Evolutionary conservation across 2,888 invertebrate species (phyloP).

Genomic region (Chrysolina oricalcia): DNA sequence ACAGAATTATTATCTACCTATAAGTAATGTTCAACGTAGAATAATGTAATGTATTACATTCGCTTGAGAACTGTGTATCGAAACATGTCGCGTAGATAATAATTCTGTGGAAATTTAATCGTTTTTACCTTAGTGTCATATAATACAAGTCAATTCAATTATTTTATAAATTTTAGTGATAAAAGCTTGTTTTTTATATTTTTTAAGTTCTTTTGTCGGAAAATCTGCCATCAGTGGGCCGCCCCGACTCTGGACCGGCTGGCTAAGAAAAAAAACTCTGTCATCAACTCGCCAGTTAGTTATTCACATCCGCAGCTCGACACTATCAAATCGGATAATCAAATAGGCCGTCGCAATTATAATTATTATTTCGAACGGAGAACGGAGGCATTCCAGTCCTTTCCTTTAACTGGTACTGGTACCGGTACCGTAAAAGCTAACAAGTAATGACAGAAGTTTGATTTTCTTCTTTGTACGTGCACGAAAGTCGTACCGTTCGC

Average conservation of each 20-base stretch:
- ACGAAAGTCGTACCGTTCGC: conserved; percentile 32
- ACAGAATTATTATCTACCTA: too few relatives aligned
- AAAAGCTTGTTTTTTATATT: too few relatives aligned
- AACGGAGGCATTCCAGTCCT: conserved; percentile 12
- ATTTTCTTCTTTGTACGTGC: neutral
- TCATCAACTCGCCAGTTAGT: neutral
- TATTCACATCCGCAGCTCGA: neutral
- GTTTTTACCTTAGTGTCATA: too few relatives aligned
- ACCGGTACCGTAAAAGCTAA: neutral
- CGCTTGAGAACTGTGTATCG: too few relatives aligned
- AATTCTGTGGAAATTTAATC: too few relatives aligned
- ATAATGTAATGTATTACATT: too few relatives aligned
- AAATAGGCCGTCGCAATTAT: conserved; percentile 21
- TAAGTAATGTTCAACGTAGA: too few relatives aligned
- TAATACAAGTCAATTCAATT: too few relatives aligned
- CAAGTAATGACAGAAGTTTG: neutral
- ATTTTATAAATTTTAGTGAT: too few relatives aligned
- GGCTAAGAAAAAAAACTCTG: neutral
- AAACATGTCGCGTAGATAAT: too few relatives aligned
- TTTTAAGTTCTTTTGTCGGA: too few relatives aligned
- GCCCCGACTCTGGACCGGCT: too few relatives aligned
- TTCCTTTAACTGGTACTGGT: conserved; percentile 34
- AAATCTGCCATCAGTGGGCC: neutral
- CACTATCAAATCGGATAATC: neutral
- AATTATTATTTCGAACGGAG: conserved; percentile 22